A percentile compares a stretch with the other conserved stretches of the same genome.
Evolutionary conservation across 2,797 vertebrate species (phyloP).

Genomic region (Monodelphis domestica): DNA sequence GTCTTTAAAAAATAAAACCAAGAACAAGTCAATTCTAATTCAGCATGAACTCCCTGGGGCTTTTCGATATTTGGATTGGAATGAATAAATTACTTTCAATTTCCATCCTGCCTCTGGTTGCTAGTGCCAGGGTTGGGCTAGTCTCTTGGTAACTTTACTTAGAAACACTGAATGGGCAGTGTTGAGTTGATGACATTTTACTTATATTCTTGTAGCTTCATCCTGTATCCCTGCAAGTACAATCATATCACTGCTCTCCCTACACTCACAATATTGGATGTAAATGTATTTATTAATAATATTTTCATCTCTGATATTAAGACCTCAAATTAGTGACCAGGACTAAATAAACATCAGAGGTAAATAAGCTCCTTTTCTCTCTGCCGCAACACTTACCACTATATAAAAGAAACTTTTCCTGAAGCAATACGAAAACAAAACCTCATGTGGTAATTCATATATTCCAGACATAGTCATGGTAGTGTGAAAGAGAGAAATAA

Average conservation of each 20-base stretch:
- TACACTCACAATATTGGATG: background rate
- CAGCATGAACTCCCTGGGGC: background rate
- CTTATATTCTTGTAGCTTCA: background rate
- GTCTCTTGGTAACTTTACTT: background rate
- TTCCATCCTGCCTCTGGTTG: background rate
- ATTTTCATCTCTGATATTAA: background rate
- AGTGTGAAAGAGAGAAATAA: too few relatives aligned
- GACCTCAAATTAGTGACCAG: background rate
- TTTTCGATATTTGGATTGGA: background rate
- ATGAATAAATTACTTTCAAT: background rate
- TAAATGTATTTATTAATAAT: background rate
- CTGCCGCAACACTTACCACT: background rate
- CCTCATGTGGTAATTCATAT: background rate
- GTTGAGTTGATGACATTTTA: background rate
- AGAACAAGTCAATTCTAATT: background rate
- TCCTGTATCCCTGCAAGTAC: background rate
- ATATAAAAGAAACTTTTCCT: background rate
- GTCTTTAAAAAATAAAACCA: background rate
- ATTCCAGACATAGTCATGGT: background rate
- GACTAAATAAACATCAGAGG: background rate
- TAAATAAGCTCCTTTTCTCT: background rate
- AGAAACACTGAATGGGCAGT: background rate
- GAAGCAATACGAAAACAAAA: background rate
- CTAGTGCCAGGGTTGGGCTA: background rate
- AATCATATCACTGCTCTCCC: background rate